phyloP scores from a whole-genome alignment of 2,888 invertebrate species.

The Odontomyia ornata region DNA sequence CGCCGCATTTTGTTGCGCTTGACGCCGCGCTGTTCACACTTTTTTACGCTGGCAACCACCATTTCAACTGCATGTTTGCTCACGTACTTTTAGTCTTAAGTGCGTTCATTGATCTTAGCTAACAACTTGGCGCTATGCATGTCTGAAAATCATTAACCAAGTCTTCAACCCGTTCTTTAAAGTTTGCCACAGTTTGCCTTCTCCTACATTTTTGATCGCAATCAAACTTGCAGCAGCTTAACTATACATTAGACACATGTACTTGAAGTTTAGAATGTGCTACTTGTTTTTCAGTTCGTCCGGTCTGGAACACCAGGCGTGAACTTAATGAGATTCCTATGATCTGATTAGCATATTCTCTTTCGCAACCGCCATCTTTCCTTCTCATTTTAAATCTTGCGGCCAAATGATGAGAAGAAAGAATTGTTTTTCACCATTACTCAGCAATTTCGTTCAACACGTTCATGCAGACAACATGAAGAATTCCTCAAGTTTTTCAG shows the following conservation, averaged over 20 bases:
- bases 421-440: neutral
- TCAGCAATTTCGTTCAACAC: neutral
- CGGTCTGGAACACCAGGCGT: neutral
- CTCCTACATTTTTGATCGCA: conserved; percentile 10
- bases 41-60: no score
- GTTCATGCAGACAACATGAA: neutral
- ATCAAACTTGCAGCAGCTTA: no score
- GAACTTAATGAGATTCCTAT: conserved; percentile 2
- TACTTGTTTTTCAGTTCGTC: conserved; percentile 6
- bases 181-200: neutral
- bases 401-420: no score
- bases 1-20: no score
- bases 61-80: no score
- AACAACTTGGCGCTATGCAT: conserved; percentile 8
- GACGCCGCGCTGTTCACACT: neutral
- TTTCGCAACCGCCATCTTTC: conserved; percentile 27
- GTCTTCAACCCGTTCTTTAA: conserved; percentile 10
- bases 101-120: conserved; percentile 13
- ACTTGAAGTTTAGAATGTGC: no score
- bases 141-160: conserved; percentile 8
- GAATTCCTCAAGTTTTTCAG: conserved; percentile 6
- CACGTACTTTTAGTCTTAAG: neutral
- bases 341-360: conserved; percentile 17
- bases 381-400: neutral
- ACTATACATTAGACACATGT: no score